Percentiles rank a stretch among this genome's conserved stretches.
These are phyloP conservation scores for Shargacucullia verbasci DNA, from an alignment of 2,888 invertebrate species.

Conservation along the genomic window DNA sequence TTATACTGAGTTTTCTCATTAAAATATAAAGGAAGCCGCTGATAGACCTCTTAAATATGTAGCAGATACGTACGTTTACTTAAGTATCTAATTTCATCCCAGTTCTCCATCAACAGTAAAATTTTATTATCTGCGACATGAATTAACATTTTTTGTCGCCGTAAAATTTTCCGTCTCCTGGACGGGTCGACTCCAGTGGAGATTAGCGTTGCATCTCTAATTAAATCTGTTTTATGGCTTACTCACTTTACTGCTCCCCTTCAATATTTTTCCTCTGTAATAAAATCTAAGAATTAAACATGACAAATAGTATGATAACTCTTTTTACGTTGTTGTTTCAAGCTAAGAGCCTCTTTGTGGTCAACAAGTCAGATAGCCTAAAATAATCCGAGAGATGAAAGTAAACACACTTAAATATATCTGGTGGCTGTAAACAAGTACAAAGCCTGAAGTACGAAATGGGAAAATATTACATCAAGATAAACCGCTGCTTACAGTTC, in stretches of 20 bases:
- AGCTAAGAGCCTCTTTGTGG: constrained; percentile 19
- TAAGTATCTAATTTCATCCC: constrained; percentile 55
- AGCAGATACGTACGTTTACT: constrained; percentile 49
- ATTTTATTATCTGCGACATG: constrained; percentile 57
- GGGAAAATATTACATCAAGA: constrained; percentile 63
- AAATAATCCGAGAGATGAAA: constrained; percentile 46
- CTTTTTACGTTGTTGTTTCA: constrained; percentile 26
- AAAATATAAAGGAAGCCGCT: constrained; percentile 57
- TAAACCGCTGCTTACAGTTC: constrained; percentile 67
- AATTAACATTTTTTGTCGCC: constrained; percentile 60
- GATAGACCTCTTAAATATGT: constrained; percentile 61
- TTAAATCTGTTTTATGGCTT: constrained; percentile 65
- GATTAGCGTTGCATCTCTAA: constrained; percentile 75
- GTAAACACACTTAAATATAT: constrained; percentile 43
- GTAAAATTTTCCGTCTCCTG: constrained; percentile 59
- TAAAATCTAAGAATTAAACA: constrained; percentile 37
- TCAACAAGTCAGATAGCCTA: constrained; percentile 27
- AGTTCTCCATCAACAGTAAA: constrained; percentile 53
- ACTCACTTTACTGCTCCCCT: constrained; percentile 51
- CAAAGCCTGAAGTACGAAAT: constrained; percentile 54
- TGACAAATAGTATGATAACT: constrained; percentile 37
- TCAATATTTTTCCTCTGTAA: constrained; percentile 43
- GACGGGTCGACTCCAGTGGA: constrained; percentile 61
- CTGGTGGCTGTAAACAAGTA: constrained; percentile 44
- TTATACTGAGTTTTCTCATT: constrained; percentile 61